A percentile compares a stretch with the other conserved stretches of the same genome.
Conservation (phyloP, 2,888 invertebrate species). For the Rutpela maculata region DNA sequence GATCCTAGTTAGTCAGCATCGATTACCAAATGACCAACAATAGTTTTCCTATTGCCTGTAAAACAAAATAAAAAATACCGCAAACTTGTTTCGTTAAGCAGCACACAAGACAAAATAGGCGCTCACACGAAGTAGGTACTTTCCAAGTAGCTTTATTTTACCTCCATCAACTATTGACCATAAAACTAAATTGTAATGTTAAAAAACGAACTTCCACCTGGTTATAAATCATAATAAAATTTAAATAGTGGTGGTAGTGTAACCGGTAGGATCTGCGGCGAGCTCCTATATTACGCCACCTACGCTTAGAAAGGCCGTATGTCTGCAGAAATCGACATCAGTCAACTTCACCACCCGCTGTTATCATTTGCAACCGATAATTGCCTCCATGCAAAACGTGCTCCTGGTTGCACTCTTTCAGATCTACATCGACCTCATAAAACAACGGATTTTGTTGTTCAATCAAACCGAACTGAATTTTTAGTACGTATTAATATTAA, state of each 20-base stretch:
- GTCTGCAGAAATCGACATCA: conserved; percentile 52
- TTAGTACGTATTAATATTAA: too few species aligned
- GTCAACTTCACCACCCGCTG: conserved; percentile 61
- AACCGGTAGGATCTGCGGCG: conserved; percentile 30
- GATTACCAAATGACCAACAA: too few species aligned
- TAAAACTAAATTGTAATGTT: neutral
- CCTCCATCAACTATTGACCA: neutral
- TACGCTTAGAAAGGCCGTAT: conserved; percentile 32
- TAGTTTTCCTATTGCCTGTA: too few species aligned
- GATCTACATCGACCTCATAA: neutral
- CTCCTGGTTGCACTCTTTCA: conserved; percentile 33
- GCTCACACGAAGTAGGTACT: too few species aligned
- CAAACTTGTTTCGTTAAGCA: too few species aligned
- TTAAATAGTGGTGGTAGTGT: conserved; percentile 15
- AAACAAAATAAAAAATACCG: too few species aligned
- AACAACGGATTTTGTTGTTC: conserved; percentile 8
- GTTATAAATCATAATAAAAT: conserved; percentile 25
- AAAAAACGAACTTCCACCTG: neutral
- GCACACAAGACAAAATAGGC: too few species aligned
- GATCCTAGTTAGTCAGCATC: too few species aligned
- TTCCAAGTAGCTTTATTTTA: too few species aligned
- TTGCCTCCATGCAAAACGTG: conserved; percentile 48
- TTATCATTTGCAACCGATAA: conserved; percentile 61
- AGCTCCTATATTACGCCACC: conserved; percentile 44
- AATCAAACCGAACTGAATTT: neutral